These are phyloP conservation scores for Rhinopithecus roxellana DNA, from an alignment of 2,113 vertebrate species.

Conservation along the genomic window DNA sequence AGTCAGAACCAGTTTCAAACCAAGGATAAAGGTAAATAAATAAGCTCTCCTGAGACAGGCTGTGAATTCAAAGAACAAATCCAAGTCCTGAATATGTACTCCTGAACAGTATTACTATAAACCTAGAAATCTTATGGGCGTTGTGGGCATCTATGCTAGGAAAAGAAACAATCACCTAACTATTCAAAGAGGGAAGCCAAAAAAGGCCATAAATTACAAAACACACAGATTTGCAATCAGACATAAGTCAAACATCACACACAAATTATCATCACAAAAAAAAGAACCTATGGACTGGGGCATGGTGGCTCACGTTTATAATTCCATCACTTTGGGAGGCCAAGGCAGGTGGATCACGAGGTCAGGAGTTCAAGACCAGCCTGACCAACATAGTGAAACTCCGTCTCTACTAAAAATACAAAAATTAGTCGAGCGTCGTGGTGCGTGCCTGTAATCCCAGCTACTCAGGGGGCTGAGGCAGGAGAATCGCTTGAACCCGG, in stretches of 20 bases:
- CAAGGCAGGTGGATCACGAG: too few species aligned
- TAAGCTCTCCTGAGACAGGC: neutral
- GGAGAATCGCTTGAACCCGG: too few species aligned
- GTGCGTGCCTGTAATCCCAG: too few species aligned
- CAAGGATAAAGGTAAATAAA: neutral
- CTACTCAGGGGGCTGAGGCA: too few species aligned
- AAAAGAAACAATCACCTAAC: slow-evolving; percentile 1
- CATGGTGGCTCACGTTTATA: too few species aligned
- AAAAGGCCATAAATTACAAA: neutral
- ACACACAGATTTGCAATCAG: slow-evolving; percentile 26
- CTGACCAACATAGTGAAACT: too few species aligned
- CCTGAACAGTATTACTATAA: neutral
- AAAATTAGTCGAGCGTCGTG: too few species aligned
- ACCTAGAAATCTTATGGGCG: neutral
- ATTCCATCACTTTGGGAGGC: too few species aligned
- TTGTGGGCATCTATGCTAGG: neutral
- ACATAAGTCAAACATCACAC: neutral
- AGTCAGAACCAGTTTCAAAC: slow-evolving; percentile 1
- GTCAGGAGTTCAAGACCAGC: too few species aligned
- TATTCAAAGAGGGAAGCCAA: slow-evolving; percentile 4
- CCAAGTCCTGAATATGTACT: neutral
- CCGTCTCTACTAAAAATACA: too few species aligned
- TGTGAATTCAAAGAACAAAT: slow-evolving; percentile 31
- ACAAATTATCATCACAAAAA: neutral
- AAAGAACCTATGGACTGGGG: neutral